Conservation (phyloP, 2,888 invertebrate species). For the Agrotis clavis region DNA sequence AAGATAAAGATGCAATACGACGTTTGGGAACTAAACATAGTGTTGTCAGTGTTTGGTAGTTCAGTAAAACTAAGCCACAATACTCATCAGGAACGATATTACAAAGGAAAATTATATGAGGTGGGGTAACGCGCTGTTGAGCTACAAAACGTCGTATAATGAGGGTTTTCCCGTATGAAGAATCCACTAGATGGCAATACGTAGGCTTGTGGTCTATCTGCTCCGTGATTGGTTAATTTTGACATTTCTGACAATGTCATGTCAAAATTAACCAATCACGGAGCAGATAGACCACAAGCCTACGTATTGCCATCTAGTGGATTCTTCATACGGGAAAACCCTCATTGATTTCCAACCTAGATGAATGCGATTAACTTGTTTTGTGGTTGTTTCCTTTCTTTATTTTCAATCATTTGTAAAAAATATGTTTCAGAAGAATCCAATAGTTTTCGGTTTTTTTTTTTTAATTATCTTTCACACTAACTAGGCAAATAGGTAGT, state of each 20-base stretch:
- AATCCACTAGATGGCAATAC: too few relatives aligned
- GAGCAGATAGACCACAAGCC: too few relatives aligned
- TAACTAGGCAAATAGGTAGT: not conserved
- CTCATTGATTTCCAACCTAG: not conserved
- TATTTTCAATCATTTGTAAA: not conserved
- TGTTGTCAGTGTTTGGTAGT: conserved; percentile 18
- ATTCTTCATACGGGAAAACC: too few relatives aligned
- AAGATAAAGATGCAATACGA: not conserved
- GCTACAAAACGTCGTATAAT: not conserved
- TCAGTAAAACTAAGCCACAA: conserved; percentile 17
- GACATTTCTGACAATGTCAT: too few relatives aligned
- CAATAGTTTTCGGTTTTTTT: not conserved
- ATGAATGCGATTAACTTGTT: not conserved
- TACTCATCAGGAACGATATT: conserved; percentile 32
- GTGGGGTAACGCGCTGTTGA: conserved; percentile 6
- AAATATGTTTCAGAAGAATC: not conserved
- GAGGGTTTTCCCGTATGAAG: too few relatives aligned
- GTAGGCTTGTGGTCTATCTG: too few relatives aligned
- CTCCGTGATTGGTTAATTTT: too few relatives aligned
- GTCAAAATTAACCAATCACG: too few relatives aligned
- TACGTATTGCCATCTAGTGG: too few relatives aligned
- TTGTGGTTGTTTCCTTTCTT: not conserved
- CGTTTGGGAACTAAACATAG: conserved; percentile 17
- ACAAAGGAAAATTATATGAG: not conserved
- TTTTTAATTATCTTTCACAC: not conserved